Conservation (phyloP, 2,113 vertebrate genomes). For the mouse (Mus musculus) region DNA sequence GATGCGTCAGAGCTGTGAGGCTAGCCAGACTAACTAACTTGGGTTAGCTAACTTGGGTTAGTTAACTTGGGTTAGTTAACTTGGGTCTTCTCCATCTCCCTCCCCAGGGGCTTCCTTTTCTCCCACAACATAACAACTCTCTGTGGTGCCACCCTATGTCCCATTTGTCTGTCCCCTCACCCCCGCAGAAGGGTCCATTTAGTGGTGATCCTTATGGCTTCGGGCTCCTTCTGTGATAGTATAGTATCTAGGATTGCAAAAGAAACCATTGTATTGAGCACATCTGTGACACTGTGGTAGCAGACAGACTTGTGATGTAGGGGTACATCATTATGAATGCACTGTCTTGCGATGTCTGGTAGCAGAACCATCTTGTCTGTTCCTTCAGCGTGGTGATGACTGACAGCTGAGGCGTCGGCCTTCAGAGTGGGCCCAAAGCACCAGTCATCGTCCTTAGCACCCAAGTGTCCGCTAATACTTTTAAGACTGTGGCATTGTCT, state of each 20-base stretch:
- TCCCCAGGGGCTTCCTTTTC: neutral
- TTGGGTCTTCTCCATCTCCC: neutral
- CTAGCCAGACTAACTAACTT: neutral
- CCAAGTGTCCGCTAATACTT: neutral
- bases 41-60: neutral
- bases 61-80: no score
- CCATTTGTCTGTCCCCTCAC: neutral
- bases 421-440: neutral
- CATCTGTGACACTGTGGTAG: neutral
- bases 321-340: neutral
- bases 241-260: neutral
- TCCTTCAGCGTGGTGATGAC: neutral
- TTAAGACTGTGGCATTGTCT: neutral
- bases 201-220: neutral
- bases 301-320: neutral
- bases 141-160: neutral
- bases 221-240: neutral
- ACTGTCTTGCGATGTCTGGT: neutral
- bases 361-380: neutral
- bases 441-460: neutral
- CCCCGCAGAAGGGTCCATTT: neutral
- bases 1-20: rapidly evolving
- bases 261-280: neutral
- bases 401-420: neutral
- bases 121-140: no score